phyloP scores from a whole-genome alignment of 2,113 vertebrate genomes.

The Pan troglodytes region NHGRI_mPanTro3-v2.1_pri NC_072398.2:186702501-186703000 shows the following conservation, averaged over 20 bases:
- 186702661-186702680: slow-evolving; percentile 70
- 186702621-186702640: slow-evolving; percentile 74
- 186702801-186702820: slow-evolving; percentile 75
- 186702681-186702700: slow-evolving; percentile 66
- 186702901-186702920: slow-evolving; percentile 85
- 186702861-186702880: slow-evolving; percentile 87
- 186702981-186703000: slow-evolving; percentile 90
- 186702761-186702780: slow-evolving; percentile 90
- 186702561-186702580: slow-evolving; percentile 72
- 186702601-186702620: slow-evolving; percentile 79
- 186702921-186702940: slow-evolving; percentile 83
- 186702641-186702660: slow-evolving; percentile 67
- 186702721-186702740: slow-evolving; percentile 41
- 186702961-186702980: slow-evolving; percentile 90
- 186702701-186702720: slow-evolving; percentile 61
- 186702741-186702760: slow-evolving; percentile 72
- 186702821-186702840: slow-evolving; percentile 77
- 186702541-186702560: slow-evolving; percentile 68
- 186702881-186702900: slow-evolving; percentile 83
- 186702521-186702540: slow-evolving; percentile 75
- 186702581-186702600: slow-evolving; percentile 80
- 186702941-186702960: slow-evolving; percentile 91
- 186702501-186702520: slow-evolving; percentile 62
- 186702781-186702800: slow-evolving; percentile 81
- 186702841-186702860: slow-evolving; percentile 78